These are phyloP conservation scores for Clarias magur DNA, from an alignment of 2,113 vertebrate species.

Conservation along the genomic window DNA sequence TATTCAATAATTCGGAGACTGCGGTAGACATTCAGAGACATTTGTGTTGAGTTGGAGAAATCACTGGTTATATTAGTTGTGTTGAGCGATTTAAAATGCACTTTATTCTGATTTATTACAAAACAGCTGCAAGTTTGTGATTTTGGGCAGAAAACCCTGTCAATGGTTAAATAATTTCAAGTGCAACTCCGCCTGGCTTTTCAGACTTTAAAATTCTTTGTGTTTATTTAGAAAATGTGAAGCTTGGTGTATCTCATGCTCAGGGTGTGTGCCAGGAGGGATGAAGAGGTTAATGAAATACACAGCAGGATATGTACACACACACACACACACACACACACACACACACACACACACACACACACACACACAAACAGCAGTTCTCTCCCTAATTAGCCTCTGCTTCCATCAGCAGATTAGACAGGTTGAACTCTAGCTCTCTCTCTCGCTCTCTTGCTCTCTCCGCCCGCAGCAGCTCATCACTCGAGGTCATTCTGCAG, in stretches of 20 bases:
- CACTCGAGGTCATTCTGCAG: slow-evolving; percentile 17
- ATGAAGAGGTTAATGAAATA: slow-evolving; percentile 27
- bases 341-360: slow-evolving; percentile 11
- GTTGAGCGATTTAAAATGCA: too few relatives aligned
- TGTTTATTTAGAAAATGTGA: not conserved
- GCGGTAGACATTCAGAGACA: too few relatives aligned
- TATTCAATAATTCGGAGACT: too few relatives aligned
- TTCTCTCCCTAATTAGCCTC: slow-evolving; percentile 33
- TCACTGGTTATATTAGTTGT: too few relatives aligned
- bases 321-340: not conserved
- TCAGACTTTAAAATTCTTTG: not conserved
- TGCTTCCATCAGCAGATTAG: slow-evolving; percentile 34
- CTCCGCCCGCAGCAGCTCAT: not conserved
- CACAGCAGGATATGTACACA: not conserved
- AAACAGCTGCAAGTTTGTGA: too few relatives aligned
- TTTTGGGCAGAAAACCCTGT: too few relatives aligned
- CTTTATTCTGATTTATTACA: too few relatives aligned
- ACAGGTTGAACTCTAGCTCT: slow-evolving; percentile 27
- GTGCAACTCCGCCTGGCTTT: not conserved
- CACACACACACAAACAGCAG: not conserved
- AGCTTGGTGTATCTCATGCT: not conserved
- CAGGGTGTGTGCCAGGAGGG: slow-evolving; percentile 21
- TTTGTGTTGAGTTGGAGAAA: too few relatives aligned
- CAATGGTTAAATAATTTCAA: too few relatives aligned
- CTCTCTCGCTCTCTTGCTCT: not conserved